phyloP scores from a whole-genome alignment of 2,797 vertebrate genomes.

The Lagorchestes hirsutus region DNA sequence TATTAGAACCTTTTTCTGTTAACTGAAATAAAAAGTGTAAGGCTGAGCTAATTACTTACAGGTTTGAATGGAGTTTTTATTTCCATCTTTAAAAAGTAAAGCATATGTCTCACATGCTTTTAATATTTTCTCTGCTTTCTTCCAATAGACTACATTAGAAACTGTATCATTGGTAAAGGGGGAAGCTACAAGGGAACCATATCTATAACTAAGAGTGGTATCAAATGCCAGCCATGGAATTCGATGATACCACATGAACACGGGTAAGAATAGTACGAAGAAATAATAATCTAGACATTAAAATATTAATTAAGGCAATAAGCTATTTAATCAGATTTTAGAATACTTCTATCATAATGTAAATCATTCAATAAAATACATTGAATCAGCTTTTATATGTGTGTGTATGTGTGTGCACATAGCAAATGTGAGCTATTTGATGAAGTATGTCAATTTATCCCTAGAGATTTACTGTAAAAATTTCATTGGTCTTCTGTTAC shows the following conservation, averaged over 20 bases:
- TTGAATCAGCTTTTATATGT: background rate
- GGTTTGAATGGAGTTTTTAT: slow-evolving; percentile 21
- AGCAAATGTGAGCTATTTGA: background rate
- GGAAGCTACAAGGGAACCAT: slow-evolving; percentile 93
- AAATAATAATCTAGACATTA: slow-evolving; percentile 18
- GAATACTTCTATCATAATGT: background rate
- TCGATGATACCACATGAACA: slow-evolving; percentile 97
- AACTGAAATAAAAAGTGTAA: slow-evolving; percentile 38
- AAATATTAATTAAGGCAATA: background rate
- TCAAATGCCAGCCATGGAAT: slow-evolving; percentile 95
- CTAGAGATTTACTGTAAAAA: background rate
- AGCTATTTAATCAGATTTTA: background rate
- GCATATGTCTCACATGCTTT: background rate
- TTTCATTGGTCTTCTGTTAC: background rate
- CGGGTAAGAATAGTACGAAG: slow-evolving; percentile 90
- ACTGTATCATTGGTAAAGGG: slow-evolving; percentile 96
- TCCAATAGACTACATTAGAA: slow-evolving; percentile 93
- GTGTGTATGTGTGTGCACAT: background rate
- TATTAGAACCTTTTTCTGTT: slow-evolving; percentile 56
- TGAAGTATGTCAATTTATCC: background rate
- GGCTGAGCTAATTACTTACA: slow-evolving; percentile 35
- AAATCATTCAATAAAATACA: background rate
- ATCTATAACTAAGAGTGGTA: slow-evolving; percentile 93
- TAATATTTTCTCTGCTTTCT: slow-evolving; percentile 59
- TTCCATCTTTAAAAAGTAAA: slow-evolving; percentile 35